These are phyloP conservation scores for Glossophaga mutica DNA, from an alignment of 2,797 vertebrate genomes.

Conservation along the genomic window DNA sequence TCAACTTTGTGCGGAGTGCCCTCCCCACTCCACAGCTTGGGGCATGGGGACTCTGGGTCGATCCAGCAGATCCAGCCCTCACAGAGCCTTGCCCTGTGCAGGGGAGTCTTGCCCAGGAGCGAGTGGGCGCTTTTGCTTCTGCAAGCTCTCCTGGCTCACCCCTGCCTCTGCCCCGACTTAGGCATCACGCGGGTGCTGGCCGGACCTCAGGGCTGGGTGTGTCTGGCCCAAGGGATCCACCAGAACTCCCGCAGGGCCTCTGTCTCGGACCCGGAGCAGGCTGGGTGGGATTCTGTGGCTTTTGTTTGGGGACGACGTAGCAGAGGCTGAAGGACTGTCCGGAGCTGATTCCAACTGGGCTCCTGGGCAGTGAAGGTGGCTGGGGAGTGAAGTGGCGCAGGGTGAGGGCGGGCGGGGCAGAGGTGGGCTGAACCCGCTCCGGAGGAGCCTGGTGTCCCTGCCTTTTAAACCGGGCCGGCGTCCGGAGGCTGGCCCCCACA, in stretches of 20 bases:
- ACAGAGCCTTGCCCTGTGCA: fast-evolving
- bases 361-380: not conserved
- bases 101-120: fast-evolving
- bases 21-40: no score
- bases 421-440: no score
- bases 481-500: no score
- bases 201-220: not conserved
- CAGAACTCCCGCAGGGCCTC: not conserved
- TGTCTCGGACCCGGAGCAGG: not conserved
- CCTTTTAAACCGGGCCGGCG: no score
- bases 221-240: not conserved
- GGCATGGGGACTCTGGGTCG: no score
- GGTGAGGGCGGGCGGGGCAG: not conserved
- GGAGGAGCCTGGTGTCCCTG: no score
- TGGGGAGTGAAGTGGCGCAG: not conserved
- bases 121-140: fast-evolving
- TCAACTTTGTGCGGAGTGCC: no score
- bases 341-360: not conserved
- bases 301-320: constrained; percentile 44
- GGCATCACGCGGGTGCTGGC: not conserved
- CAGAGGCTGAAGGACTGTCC: constrained; percentile 11
- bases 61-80: no score
- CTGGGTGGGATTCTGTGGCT: not conserved
- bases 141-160: fast-evolving
- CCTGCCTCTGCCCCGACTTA: fast-evolving